A percentile compares a stretch with the other conserved stretches of the same genome.
Conservation (phyloP, 2,797 vertebrate species). For the Ataeniobius toweri region DNA sequence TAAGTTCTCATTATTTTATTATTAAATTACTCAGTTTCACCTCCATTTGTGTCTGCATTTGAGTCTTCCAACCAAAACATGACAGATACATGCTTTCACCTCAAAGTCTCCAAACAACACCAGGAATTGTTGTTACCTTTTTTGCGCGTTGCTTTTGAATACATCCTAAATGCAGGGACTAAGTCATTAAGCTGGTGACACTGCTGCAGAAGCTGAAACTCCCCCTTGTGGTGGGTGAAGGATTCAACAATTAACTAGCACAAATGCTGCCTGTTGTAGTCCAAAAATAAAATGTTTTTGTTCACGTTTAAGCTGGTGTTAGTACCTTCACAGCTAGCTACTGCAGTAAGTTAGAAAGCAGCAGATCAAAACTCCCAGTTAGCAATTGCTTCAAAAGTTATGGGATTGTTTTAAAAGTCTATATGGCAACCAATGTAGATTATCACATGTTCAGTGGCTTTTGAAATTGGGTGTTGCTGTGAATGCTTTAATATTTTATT, state of each 20-base stretch:
- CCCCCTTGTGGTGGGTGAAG: neutral
- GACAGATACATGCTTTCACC: no score
- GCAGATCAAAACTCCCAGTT: neutral
- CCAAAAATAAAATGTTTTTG: neutral
- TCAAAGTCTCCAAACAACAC: no score
- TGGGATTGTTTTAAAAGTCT: neutral
- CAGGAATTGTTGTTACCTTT: no score
- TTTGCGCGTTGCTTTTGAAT: no score
- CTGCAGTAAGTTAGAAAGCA: neutral
- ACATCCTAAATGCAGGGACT: no score
- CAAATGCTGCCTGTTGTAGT: neutral
- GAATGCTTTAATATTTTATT: neutral
- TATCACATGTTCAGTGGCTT: neutral
- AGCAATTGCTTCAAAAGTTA: neutral
- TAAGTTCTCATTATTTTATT: no score
- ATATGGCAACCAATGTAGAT: neutral
- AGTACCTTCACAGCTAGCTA: neutral
- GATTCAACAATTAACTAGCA: neutral
- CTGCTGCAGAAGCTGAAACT: no score
- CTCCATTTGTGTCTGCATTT: no score
- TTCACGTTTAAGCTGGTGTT: neutral
- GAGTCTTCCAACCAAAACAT: no score
- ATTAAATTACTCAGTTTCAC: no score
- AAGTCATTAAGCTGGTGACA: no score
- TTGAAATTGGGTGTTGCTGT: neutral